phyloP scores from a whole-genome alignment of 2,888 invertebrate species.

The Charanyca ferruginea region DNA sequence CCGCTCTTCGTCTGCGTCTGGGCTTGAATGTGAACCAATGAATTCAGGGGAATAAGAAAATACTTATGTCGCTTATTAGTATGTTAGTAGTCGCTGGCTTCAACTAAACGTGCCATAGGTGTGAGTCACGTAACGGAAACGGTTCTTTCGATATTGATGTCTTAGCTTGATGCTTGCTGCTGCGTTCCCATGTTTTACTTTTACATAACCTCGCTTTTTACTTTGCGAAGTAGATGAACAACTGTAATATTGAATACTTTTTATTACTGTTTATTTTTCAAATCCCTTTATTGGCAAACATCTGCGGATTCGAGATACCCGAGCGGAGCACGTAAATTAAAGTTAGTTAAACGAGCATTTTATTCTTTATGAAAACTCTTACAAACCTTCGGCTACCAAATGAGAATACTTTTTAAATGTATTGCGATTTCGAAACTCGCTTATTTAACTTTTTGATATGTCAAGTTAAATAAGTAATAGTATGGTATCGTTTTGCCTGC shows the following conservation, averaged over 20 bases:
- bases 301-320: slow-evolving; percentile 78
- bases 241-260: slow-evolving; percentile 63
- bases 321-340: slow-evolving; percentile 81
- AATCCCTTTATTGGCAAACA: slow-evolving; percentile 83
- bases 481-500: background rate
- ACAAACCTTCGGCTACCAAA: slow-evolving; percentile 73
- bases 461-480: background rate
- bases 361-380: slow-evolving; percentile 77
- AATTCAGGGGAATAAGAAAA: slow-evolving; percentile 40
- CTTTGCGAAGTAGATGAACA: slow-evolving; percentile 52
- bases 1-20: background rate
- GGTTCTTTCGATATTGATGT: slow-evolving; percentile 86
- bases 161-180: slow-evolving; percentile 82
- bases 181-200: slow-evolving; percentile 82
- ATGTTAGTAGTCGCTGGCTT: slow-evolving; percentile 85
- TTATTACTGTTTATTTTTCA: slow-evolving; percentile 63
- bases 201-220: slow-evolving; percentile 59
- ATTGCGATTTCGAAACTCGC: slow-evolving; percentile 53
- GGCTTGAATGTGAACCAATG: background rate
- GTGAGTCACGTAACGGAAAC: slow-evolving; percentile 91
- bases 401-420: slow-evolving; percentile 71
- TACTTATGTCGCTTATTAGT: slow-evolving; percentile 78
- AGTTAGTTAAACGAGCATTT: slow-evolving; percentile 82
- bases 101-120: slow-evolving; percentile 85
- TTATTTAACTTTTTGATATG: slow-evolving; percentile 21